These are phyloP conservation scores for Cranoglanis bouderius DNA, from an alignment of 2,113 vertebrate species.

Conservation along the genomic window DNA sequence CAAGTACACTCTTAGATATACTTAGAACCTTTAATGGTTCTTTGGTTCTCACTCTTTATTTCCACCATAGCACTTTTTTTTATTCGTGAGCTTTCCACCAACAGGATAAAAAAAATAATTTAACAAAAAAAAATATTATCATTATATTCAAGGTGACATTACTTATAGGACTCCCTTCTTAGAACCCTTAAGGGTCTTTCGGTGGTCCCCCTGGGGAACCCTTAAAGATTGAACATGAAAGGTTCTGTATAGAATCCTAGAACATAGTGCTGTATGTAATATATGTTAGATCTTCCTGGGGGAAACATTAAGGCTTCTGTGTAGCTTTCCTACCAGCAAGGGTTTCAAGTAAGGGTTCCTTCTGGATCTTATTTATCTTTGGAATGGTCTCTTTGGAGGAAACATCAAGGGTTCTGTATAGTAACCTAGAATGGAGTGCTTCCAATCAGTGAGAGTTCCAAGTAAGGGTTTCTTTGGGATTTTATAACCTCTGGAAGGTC, in stretches of 20 bases:
- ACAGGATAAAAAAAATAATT: background rate
- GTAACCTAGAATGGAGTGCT: background rate
- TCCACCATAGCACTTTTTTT: background rate
- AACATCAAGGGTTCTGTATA: background rate
- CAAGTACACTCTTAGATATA: background rate
- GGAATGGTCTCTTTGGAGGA: background rate
- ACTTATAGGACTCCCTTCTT: background rate
- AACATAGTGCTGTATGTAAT: too few relatives aligned
- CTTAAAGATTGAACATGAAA: too few relatives aligned
- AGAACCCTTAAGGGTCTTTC: background rate
- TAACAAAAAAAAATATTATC: background rate
- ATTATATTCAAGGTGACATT: background rate
- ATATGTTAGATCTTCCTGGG: background rate
- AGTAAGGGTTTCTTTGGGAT: background rate
- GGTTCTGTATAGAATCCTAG: too few relatives aligned
- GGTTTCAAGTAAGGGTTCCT: background rate
- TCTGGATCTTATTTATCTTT: background rate
- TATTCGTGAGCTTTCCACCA: background rate
- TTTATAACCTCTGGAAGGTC: background rate
- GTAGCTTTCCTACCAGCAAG: background rate
- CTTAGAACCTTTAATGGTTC: background rate
- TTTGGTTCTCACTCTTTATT: background rate
- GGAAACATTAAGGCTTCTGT: background rate
- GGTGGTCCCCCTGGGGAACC: background rate
- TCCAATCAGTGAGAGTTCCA: background rate